Evolutionary conservation across 2,888 invertebrate species (phyloP).

Genomic region (Vesta saturnalis): DNA sequence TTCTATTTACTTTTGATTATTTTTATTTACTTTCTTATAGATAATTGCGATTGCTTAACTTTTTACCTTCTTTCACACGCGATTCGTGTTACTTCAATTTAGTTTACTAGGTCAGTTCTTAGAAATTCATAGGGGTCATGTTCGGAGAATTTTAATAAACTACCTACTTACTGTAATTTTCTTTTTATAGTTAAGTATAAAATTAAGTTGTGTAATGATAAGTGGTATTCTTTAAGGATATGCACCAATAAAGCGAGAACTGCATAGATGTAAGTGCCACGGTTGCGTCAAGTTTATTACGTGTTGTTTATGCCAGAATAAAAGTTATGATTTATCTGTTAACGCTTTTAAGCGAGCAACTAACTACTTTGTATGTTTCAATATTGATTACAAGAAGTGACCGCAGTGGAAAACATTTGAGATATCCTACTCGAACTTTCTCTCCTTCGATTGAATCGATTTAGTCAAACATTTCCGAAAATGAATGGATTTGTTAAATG

Average conservation of each 20-base stretch:
- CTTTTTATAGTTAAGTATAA: neutral
- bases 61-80: neutral
- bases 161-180: conserved; percentile 1
- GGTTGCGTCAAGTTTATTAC: too few relatives aligned
- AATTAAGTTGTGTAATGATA: neutral
- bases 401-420: too few relatives aligned
- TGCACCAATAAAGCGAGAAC: neutral
- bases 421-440: too few relatives aligned
- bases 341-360: too few relatives aligned
- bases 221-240: neutral
- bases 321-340: too few relatives aligned
- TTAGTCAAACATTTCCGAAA: too few relatives aligned
- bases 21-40: neutral
- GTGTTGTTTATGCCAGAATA: too few relatives aligned
- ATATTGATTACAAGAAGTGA: too few relatives aligned
- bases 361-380: too few relatives aligned
- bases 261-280: too few relatives aligned
- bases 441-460: too few relatives aligned
- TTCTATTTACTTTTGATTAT: neutral
- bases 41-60: neutral
- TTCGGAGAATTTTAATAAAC: conserved; percentile 19
- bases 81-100: conserved; percentile 15
- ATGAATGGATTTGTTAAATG: too few relatives aligned
- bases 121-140: conserved; percentile 21
- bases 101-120: conserved; percentile 29